Evolutionary conservation across 2,888 invertebrate species (phyloP).

Genomic region (Cylloceria caligata): DNA sequence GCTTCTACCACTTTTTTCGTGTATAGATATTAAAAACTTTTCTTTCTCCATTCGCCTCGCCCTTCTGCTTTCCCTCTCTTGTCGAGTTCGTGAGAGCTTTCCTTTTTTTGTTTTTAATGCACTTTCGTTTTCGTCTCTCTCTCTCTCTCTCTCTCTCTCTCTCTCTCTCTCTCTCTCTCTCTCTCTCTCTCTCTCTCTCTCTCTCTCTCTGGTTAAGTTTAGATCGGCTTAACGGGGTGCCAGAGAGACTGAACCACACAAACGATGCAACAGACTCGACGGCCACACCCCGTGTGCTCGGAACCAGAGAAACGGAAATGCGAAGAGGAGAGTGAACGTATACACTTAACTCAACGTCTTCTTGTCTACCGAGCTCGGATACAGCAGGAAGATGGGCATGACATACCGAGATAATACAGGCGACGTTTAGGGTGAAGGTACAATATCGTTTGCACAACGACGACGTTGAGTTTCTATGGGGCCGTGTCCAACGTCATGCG

Average conservation of each 20-base stretch:
- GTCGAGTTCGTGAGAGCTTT: conserved; percentile 1
- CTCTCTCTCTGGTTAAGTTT: conserved; percentile 36
- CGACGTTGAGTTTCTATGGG: conserved; percentile 15
- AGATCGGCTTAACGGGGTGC: conserved; percentile 33
- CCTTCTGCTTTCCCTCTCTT: background rate
- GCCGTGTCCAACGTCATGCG: conserved; percentile 3
- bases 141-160: too few species aligned
- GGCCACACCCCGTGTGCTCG: conserved; percentile 20
- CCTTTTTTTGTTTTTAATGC: background rate
- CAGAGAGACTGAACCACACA: background rate
- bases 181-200: too few species aligned
- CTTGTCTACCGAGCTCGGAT: background rate
- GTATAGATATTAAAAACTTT: background rate
- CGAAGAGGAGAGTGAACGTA: background rate
- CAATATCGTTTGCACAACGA: conserved; percentile 15
- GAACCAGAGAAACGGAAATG: background rate
- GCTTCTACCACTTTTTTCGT: background rate
- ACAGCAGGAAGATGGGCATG: background rate
- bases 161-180: too few species aligned
- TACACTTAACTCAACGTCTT: background rate
- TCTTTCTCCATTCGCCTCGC: background rate
- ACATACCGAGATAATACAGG: background rate
- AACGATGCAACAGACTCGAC: conserved; percentile 32
- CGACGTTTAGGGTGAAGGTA: background rate
- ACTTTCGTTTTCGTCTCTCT: conserved; percentile 14